Percentiles rank a stretch among this genome's conserved stretches.
These are phyloP conservation scores for Atherix ibis DNA, from an alignment of 2,888 invertebrate species.

Conservation along the genomic window DNA sequence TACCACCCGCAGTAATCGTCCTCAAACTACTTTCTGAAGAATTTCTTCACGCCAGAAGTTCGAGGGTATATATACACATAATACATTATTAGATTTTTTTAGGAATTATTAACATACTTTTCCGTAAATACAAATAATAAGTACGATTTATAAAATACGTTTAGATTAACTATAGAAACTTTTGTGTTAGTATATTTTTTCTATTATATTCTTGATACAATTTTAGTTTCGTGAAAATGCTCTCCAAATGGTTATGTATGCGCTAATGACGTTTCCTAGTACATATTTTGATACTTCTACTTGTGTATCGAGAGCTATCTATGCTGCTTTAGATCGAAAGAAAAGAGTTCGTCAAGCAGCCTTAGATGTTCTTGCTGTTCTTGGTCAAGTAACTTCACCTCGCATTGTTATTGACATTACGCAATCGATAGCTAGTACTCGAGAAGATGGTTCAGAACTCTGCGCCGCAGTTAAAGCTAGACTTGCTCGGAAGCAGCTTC, in stretches of 20 bases:
- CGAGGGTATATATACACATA: slow-evolving; percentile 31
- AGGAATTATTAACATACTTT: background rate
- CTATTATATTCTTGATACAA: slow-evolving; percentile 1
- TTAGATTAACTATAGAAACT: too few species aligned
- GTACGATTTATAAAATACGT: too few species aligned
- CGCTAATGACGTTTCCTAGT: slow-evolving; percentile 62
- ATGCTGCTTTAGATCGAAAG: slow-evolving; percentile 40
- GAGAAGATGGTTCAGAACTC: slow-evolving; percentile 43
- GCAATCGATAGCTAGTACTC: slow-evolving; percentile 38
- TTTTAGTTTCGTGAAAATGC: slow-evolving; percentile 53
- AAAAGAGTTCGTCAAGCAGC: slow-evolving; percentile 61
- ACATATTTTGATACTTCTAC: slow-evolving; percentile 48
- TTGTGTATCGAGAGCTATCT: slow-evolving; percentile 28
- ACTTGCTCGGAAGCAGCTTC: slow-evolving; percentile 56
- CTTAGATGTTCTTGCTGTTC: slow-evolving; percentile 60
- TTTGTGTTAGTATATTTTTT: background rate
- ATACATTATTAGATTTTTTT: too few species aligned
- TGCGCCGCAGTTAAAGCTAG: slow-evolving; percentile 56
- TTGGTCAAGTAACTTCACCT: slow-evolving; percentile 54
- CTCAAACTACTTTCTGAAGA: slow-evolving; percentile 29
- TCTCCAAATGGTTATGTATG: slow-evolving; percentile 58
- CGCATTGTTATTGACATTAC: slow-evolving; percentile 48
- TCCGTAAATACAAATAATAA: background rate
- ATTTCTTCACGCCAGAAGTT: slow-evolving; percentile 32
- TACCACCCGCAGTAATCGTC: slow-evolving; percentile 32